These are phyloP conservation scores for Gymnarchus niloticus DNA, from an alignment of 2,113 vertebrate species.

Conservation along the genomic window DNA sequence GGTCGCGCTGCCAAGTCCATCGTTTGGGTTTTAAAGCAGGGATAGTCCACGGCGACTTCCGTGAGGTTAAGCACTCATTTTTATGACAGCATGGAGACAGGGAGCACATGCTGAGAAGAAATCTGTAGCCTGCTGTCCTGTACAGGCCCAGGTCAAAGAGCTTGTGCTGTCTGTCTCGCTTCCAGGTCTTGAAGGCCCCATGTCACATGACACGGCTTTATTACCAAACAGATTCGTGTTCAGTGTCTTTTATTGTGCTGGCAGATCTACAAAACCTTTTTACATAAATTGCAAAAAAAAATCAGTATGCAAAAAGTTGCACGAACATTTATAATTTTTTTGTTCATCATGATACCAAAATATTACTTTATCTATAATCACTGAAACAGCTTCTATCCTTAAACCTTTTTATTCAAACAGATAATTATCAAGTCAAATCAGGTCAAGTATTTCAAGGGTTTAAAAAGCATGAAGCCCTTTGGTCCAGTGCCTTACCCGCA, in stretches of 20 bases:
- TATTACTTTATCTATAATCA: background rate
- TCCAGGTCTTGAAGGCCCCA: constrained; percentile 11
- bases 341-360: background rate
- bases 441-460: too few relatives aligned
- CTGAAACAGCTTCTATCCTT: background rate
- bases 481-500: background rate
- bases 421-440: too few relatives aligned
- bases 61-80: constrained; percentile 46
- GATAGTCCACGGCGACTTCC: constrained; percentile 24
- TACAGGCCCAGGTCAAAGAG: constrained; percentile 13
- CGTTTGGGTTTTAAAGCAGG: constrained; percentile 14
- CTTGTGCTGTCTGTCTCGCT: constrained; percentile 11
- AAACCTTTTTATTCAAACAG: background rate
- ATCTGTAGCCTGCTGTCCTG: constrained; percentile 32
- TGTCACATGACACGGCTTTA: too few relatives aligned
- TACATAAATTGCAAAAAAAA: too few relatives aligned
- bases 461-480: background rate
- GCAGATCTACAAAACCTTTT: too few relatives aligned
- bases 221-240: too few relatives aligned
- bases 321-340: too few relatives aligned
- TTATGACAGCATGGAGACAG: constrained; percentile 36
- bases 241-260: too few relatives aligned
- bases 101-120: constrained; percentile 35
- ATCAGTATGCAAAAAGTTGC: too few relatives aligned
- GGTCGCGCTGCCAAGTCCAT: constrained; percentile 27